Conservation (phyloP, 2,797 vertebrate species). For the Thripadectes ignobilis region DNA sequence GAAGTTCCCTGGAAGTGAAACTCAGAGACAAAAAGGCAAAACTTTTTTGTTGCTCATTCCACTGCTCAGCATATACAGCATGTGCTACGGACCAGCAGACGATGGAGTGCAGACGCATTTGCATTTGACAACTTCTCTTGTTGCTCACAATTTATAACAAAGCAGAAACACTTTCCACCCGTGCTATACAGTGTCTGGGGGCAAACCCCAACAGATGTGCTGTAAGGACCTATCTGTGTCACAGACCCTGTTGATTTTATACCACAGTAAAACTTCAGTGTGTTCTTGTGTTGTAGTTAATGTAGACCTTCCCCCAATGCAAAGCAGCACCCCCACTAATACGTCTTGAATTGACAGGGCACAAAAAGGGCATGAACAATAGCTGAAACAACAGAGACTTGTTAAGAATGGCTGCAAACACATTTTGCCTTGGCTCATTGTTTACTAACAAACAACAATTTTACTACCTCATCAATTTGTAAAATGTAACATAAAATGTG, state of each 20-base stretch:
- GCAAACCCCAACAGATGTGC: conserved; percentile 7
- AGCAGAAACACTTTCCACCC: conserved; percentile 1
- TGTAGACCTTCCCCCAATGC: not conserved
- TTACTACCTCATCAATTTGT: not conserved
- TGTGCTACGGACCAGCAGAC: not conserved
- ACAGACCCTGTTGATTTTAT: not conserved
- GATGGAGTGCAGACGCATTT: conserved; percentile 39
- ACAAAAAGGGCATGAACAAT: not conserved
- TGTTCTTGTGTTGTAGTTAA: not conserved
- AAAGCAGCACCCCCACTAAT: not conserved
- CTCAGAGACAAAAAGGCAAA: not conserved
- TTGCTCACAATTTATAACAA: conserved; percentile 34
- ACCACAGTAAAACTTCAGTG: not conserved
- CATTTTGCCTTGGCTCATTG: not conserved
- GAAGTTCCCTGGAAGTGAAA: not conserved
- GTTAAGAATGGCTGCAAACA: not conserved
- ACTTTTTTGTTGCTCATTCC: not conserved
- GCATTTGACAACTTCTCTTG: conserved; percentile 10
- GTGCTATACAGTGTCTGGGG: not conserved
- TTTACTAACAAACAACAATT: not conserved
- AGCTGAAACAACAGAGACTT: not conserved
- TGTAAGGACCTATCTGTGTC: not conserved
- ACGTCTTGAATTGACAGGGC: not conserved
- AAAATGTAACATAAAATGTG: not conserved
- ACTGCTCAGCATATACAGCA: not conserved